Base-by-base conservation (phyloP, 2,113 vertebrate genomes). In the Tinamus guttatus region DNA sequence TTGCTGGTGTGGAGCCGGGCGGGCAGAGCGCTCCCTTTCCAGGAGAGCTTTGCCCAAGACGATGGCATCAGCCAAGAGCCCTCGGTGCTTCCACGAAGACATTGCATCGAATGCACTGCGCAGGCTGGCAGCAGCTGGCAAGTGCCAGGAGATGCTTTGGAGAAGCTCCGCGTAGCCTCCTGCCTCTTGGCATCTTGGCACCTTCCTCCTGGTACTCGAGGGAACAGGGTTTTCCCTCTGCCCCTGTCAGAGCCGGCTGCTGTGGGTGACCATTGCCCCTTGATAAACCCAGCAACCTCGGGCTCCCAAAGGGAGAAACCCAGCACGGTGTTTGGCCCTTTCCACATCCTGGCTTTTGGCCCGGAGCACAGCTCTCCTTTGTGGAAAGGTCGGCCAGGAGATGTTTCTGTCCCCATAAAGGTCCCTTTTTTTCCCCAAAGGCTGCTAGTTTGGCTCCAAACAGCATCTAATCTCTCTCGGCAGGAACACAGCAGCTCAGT, bases 341-440 rank as follows among this genome's bases (percentile, higher is more conserved):
- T 8, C 74, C 11, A 1, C 28, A 19, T 36, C 78, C 41, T 1
- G 8, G 30, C 41, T n/a, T 34, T 62, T 3, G 54, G 28, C 86
- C 18, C 21, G 84, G 56, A 5, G 86, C 92, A 28, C 88, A 77
- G 65, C 91, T 27, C 81, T 76, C 0, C 93, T 94, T 91, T 87
- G 92, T 96, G 95, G 77, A 0, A 27, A 15, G 94, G 94, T 96
- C 96, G 96, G 91, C 87, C 41, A 3, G 94, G 95, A 78, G 92
- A 83, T 27, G 78, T 91, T 79, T 69, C 69, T 2, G 3, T 38
- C 87, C 81, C 87, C 7, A 58, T 63, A 91, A 96, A 97, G 85
- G 91, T 85, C 82, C 81, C 71, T 96, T 93, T 90, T 24, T 38
- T 47, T 13, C 7, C 67, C 67, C 47, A 2, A 14, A 18, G 25